These are phyloP conservation scores for Phalacrocorax brasilianus DNA, from an alignment of 2,113 vertebrate genomes.

Conservation along the genomic window DNA sequence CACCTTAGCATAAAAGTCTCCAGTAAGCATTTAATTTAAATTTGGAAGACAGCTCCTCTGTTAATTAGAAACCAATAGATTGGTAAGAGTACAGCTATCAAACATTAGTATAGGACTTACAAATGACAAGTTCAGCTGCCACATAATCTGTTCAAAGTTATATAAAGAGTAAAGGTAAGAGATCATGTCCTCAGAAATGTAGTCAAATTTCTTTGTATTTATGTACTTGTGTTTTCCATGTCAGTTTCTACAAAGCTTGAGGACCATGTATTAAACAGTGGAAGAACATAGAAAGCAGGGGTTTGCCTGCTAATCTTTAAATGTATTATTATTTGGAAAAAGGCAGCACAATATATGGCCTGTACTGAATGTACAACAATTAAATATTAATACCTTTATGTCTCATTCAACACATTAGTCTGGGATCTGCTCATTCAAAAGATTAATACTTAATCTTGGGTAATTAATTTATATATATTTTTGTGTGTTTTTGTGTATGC, in stretches of 20 bases:
- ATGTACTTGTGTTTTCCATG: neutral
- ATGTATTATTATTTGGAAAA: neutral
- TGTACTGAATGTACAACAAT: neutral
- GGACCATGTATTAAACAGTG: neutral
- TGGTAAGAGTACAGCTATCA: constrained; percentile 6
- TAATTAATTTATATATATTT: neutral
- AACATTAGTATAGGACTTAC: neutral
- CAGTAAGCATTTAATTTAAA: neutral
- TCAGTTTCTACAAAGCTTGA: neutral
- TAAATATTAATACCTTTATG: neutral
- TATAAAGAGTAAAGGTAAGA: constrained; percentile 1
- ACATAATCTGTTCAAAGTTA: constrained; percentile 10
- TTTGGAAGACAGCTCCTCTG: neutral
- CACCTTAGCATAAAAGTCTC: neutral
- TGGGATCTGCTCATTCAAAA: neutral
- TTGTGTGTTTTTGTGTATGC: neutral
- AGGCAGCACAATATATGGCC: neutral
- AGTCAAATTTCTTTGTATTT: neutral
- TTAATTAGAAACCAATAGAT: constrained; percentile 18
- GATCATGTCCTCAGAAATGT: neutral
- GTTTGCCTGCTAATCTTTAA: neutral
- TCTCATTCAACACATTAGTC: neutral
- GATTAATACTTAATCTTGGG: neutral
- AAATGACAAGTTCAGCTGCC: neutral
- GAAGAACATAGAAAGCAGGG: neutral